These are phyloP conservation scores for Corythornis vintsioides DNA, from an alignment of 2,113 vertebrate species.

Conservation along the genomic window DNA sequence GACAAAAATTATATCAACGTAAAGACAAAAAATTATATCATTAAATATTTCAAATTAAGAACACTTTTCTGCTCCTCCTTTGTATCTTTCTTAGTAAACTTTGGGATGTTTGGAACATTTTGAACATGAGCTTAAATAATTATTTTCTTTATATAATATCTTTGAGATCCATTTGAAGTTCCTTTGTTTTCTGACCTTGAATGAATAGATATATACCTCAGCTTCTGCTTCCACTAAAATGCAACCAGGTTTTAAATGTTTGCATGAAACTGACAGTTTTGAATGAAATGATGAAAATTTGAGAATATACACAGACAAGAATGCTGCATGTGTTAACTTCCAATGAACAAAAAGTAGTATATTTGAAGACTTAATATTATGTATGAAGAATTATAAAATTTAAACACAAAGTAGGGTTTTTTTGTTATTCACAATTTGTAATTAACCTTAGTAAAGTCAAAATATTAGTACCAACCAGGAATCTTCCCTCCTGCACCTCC, in stretches of 20 bases:
- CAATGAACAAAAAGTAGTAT: neutral
- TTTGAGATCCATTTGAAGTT: neutral
- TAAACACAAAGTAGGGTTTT: neutral
- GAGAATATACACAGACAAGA: neutral
- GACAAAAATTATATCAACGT: no score
- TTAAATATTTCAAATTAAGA: neutral
- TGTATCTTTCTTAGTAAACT: neutral
- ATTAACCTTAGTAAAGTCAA: neutral
- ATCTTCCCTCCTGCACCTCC: neutral
- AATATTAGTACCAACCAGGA: neutral
- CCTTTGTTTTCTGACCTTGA: neutral
- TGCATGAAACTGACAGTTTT: neutral
- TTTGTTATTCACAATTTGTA: neutral
- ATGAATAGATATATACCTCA: neutral
- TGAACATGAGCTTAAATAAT: neutral
- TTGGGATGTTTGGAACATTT: neutral
- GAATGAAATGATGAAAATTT: neutral
- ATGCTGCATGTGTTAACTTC: neutral
- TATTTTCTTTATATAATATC: neutral
- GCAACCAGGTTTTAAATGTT: neutral
- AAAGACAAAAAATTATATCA: neutral
- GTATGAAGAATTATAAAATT: neutral
- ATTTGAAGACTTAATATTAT: neutral
- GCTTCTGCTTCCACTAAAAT: neutral
- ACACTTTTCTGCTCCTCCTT: neutral